Evolutionary conservation across 1,140 invertebrate genomes (phyloP).

Genomic region (Parasteatoda tepidariorum): DNA sequence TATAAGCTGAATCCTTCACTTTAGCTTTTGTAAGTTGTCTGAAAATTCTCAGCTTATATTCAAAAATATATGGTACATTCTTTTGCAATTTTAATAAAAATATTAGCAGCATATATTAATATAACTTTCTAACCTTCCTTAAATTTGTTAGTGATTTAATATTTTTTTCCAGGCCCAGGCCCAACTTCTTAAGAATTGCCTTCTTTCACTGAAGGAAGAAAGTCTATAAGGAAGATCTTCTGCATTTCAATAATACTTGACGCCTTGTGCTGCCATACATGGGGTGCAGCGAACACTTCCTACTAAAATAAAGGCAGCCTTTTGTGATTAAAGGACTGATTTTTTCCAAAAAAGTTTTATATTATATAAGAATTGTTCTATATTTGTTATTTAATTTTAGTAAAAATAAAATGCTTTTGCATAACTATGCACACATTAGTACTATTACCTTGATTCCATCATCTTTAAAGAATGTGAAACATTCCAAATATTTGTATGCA

Average conservation of each 20-base stretch:
- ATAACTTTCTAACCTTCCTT: too few relatives aligned
- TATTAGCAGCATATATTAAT: too few relatives aligned
- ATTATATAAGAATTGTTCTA: constrained; percentile 54
- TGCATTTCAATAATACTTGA: neutral
- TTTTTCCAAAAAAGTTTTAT: constrained; percentile 42
- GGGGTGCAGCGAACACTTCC: neutral
- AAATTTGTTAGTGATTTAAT: too few relatives aligned
- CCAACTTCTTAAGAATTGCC: constrained; percentile 75
- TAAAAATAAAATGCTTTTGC: constrained; percentile 6
- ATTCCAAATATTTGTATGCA: neutral
- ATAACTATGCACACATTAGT: neutral
- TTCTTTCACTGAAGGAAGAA: constrained; percentile 73
- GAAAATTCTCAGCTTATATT: too few relatives aligned
- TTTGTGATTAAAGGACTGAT: constrained; percentile 38
- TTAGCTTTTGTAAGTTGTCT: too few relatives aligned
- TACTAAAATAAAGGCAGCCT: neutral
- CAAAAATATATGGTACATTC: too few relatives aligned
- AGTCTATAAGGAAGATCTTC: neutral
- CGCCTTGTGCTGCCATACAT: neutral
- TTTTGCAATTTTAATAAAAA: too few relatives aligned
- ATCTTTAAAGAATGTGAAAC: neutral
- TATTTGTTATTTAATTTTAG: constrained; percentile 60
- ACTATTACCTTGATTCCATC: neutral
- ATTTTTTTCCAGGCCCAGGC: constrained; percentile 72
- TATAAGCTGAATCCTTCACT: too few relatives aligned